These are phyloP conservation scores for Smittia aterrima DNA, from an alignment of 2,888 invertebrate species.

Conservation along the genomic window DNA sequence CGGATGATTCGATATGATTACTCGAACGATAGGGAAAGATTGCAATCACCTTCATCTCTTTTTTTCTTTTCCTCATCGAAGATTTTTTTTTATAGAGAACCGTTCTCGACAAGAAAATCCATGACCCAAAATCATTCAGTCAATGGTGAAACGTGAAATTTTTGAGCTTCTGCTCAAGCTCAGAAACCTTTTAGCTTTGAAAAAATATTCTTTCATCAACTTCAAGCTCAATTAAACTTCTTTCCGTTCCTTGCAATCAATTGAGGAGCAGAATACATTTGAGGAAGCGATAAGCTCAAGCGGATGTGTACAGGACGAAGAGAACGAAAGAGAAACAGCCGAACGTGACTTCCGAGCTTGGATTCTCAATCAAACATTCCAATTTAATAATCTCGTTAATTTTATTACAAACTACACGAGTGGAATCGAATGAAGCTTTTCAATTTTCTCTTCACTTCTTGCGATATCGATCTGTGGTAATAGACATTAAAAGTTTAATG, in stretches of 20 bases:
- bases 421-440: conserved; percentile 31
- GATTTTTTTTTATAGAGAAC: neutral
- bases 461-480: neutral
- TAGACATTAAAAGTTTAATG: neutral
- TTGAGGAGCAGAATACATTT: neutral
- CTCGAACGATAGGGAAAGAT: neutral
- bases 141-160: neutral
- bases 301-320: neutral
- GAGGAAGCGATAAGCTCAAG: neutral
- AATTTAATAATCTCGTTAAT: conserved; percentile 39
- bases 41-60: neutral
- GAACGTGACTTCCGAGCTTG: conserved; percentile 24
- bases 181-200: too few relatives aligned
- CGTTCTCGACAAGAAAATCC: neutral
- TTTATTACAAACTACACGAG: conserved; percentile 28
- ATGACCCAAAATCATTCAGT: neutral
- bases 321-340: neutral
- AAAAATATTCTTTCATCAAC: too few relatives aligned
- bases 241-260: too few relatives aligned
- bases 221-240: too few relatives aligned
- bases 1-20: neutral
- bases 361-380: conserved; percentile 31
- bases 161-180: too few relatives aligned
- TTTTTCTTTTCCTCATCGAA: neutral
- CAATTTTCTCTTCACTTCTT: conserved; percentile 16